Conservation (phyloP, 1,140 invertebrate genomes). For the Littorina saxatilis region DNA sequence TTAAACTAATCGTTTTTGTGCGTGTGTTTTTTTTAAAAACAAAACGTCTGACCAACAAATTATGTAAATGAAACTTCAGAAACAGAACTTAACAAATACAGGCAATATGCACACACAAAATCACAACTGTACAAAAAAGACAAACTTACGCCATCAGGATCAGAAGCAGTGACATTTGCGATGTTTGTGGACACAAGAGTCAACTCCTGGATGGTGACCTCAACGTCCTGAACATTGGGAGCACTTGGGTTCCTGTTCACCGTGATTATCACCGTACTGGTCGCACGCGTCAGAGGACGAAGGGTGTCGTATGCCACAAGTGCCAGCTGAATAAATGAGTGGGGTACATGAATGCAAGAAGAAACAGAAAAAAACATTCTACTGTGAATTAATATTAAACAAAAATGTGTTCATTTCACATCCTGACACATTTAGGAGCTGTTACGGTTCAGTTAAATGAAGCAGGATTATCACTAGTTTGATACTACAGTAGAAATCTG, state of each 20-base stretch:
- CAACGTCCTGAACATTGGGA: constrained; percentile 68
- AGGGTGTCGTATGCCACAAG: constrained; percentile 91
- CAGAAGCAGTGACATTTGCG: constrained; percentile 56
- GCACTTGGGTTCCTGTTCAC: constrained; percentile 86
- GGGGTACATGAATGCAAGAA: constrained; percentile 63
- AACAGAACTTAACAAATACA: too few relatives aligned
- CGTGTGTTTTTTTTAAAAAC: too few relatives aligned
- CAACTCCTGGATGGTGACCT: constrained; percentile 54
- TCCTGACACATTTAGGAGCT: constrained; percentile 8
- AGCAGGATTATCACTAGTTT: too few relatives aligned
- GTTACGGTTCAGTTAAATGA: too few relatives aligned
- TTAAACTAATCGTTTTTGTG: too few relatives aligned
- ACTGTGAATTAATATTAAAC: background rate
- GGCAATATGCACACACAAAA: background rate
- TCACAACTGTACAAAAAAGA: background rate
- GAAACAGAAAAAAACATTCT: background rate
- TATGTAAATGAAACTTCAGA: too few relatives aligned
- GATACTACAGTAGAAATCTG: too few relatives aligned
- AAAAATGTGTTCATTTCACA: background rate
- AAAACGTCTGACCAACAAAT: too few relatives aligned
- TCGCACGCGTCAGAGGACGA: constrained; percentile 87
- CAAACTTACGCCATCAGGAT: constrained; percentile 78
- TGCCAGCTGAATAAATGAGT: constrained; percentile 77
- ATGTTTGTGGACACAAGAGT: constrained; percentile 49
- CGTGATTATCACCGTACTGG: constrained; percentile 87